Percentiles rank a stretch among this genome's conserved stretches.
Conservation (phyloP, 2,113 vertebrate species). For the Butorides virescens region DNA sequence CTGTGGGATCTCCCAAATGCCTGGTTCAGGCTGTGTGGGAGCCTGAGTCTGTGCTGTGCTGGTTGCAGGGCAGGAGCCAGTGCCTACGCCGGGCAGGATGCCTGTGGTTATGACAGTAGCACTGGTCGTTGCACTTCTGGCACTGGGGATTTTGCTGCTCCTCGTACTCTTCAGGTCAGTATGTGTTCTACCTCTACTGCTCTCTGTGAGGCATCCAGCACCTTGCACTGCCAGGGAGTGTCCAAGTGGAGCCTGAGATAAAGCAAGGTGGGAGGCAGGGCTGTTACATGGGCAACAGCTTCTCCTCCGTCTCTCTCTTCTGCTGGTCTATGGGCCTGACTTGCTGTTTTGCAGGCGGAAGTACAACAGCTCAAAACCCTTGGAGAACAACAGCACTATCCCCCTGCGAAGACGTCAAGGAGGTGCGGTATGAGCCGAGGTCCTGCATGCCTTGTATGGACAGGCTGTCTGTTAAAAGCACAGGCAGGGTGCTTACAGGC, state of each 20-base stretch:
- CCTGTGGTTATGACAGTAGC: fast-evolving
- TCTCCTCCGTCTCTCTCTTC: neutral
- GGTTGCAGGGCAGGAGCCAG: neutral
- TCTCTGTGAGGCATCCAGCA: neutral
- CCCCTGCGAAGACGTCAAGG: neutral
- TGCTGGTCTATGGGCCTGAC: neutral
- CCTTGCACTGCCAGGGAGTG: neutral
- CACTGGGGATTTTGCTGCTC: slow-evolving; percentile 14
- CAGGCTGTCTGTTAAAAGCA: neutral
- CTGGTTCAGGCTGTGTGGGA: neutral
- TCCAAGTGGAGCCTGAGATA: neutral
- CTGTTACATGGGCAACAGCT: neutral
- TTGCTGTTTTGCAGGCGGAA: slow-evolving; percentile 32
- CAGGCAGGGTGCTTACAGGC: neutral
- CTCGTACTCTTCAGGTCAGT: slow-evolving; percentile 19
- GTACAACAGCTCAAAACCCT: neutral
- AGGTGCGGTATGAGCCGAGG: slow-evolving; percentile 14
- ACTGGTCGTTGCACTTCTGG: neutral
- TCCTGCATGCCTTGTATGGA: neutral
- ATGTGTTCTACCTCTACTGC: neutral
- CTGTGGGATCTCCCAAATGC: fast-evolving
- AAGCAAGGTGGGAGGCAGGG: neutral
- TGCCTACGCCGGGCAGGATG: neutral
- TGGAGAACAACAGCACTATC: neutral
- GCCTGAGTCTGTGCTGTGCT: neutral